Conservation (phyloP, 1,140 invertebrate genomes). For the Brachionus rotundiformis region DNA sequence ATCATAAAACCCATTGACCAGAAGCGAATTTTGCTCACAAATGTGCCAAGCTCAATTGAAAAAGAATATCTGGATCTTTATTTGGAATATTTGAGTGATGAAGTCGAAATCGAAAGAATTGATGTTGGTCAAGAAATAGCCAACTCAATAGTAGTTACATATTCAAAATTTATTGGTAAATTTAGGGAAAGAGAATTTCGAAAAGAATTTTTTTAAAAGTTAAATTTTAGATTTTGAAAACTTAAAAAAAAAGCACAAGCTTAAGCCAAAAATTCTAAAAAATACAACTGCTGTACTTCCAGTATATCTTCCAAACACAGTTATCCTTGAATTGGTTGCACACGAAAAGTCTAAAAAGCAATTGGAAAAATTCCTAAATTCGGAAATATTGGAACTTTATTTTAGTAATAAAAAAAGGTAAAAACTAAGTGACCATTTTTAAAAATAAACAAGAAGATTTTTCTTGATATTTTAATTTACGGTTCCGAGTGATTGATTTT, state of each 20-base stretch:
- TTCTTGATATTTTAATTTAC: background rate
- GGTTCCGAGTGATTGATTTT: background rate
- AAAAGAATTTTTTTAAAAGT: too few relatives aligned
- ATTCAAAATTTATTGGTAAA: conserved; percentile 36
- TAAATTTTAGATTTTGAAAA: conserved; percentile 38
- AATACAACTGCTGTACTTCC: conserved; percentile 1
- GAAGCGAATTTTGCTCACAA: conserved; percentile 14
- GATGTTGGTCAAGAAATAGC: background rate
- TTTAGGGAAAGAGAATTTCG: too few relatives aligned
- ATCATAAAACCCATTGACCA: conserved; percentile 10
- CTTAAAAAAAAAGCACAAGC: conserved; percentile 35
- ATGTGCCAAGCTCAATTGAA: conserved; percentile 1
- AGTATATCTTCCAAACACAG: conserved; percentile 32
- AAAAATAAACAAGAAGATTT: background rate
- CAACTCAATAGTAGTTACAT: conserved; percentile 30
- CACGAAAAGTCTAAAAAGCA: background rate
- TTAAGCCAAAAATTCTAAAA: background rate
- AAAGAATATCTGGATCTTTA: conserved; percentile 42
- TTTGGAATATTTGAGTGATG: conserved; percentile 45
- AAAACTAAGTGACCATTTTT: background rate
- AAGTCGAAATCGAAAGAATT: conserved; percentile 41
- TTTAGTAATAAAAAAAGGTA: conserved; percentile 50
- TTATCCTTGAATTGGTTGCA: conserved; percentile 32
- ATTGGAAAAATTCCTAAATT: background rate
- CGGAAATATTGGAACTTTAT: conserved; percentile 27